Base-by-base conservation (phyloP, 2,113 vertebrate species). In the Pao palembangensis region DNA sequence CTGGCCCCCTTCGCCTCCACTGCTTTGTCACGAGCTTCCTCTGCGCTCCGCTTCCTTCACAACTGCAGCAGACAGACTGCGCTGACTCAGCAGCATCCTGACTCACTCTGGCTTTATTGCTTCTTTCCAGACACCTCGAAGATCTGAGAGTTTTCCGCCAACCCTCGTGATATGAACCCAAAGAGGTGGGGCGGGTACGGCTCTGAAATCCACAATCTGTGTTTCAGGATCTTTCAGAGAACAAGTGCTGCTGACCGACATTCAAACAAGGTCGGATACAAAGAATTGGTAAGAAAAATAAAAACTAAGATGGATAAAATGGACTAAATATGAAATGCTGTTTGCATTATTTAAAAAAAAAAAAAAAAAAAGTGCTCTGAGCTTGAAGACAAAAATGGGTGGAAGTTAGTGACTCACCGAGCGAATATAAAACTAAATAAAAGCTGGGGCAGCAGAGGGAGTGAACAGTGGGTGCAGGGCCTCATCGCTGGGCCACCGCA, bases 61-160 rank as follows among this genome's bases (percentile, higher is more conserved):
- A 43, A 49, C 69, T 53, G 34, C 28, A 69, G 60, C 73, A 83
- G 78, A 84, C 76, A 64, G 61, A 47, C 76, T 44, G 43, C 44
- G 60, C 73, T 88, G 84, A 86, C 52, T 89, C 88, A 87, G 78
- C 73, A 46, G 4, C 67, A 43, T 61, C 41, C 54, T 76, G 83
- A 81, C 68, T 82, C 78, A 84, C 50, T 60, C 48, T n/a, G 3
- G 31, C 61, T 85, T 82, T 71, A 78, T 47, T 64, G 17, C 72
- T 47, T 44, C 61, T 78, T 44, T 78, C 69, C 76, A 82, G 64
- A 80, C 78, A 75, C 68, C 63, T 64, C 67, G 2, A 18, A 59
- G 58, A 64, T 69, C 49, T 1, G 4, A 58, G 49, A 23, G 11
- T 63, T 77, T 82, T 76, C 67, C 10, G 64, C 75, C 44, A 49